Evolutionary conservation across 35 echinoderm and acorn worm genomes (phyloP).

Genomic region (Heliocidaris erythrogramma): DNA sequence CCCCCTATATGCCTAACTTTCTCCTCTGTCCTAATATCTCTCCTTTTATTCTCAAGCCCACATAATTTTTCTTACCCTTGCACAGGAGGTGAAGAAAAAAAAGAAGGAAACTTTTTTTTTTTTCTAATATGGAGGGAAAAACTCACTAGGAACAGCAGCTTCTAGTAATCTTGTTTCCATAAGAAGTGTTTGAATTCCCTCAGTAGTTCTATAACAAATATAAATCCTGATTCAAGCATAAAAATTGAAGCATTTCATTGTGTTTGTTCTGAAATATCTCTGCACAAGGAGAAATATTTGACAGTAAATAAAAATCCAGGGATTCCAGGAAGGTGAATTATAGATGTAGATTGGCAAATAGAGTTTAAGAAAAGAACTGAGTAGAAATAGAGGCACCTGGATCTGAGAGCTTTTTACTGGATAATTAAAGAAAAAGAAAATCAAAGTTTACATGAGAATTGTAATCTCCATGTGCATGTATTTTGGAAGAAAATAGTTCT

Average conservation of each 20-base stretch:
- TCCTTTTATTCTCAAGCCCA: no score
- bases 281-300: not conserved
- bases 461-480: not conserved
- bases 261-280: not conserved
- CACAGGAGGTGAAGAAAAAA: no score
- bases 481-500: not conserved
- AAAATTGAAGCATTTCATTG: not conserved
- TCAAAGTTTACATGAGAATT: not conserved
- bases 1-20: no score
- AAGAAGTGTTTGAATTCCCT: not conserved
- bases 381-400: not conserved
- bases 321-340: not conserved
- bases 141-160: no score
- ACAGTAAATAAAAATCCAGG: not conserved
- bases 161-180: no score
- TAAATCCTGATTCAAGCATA: not conserved
- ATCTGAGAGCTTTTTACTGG: not conserved
- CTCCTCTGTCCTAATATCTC: no score
- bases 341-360: not conserved
- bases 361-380: not conserved
- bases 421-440: slow-evolving; percentile 3
- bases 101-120: no score
- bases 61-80: no score
- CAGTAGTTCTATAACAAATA: not conserved
- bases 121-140: no score